A percentile compares a stretch with the other conserved stretches of the same genome.
Conservation (phyloP, 2,797 vertebrate species). For the Galagoides demidoff region DNA sequence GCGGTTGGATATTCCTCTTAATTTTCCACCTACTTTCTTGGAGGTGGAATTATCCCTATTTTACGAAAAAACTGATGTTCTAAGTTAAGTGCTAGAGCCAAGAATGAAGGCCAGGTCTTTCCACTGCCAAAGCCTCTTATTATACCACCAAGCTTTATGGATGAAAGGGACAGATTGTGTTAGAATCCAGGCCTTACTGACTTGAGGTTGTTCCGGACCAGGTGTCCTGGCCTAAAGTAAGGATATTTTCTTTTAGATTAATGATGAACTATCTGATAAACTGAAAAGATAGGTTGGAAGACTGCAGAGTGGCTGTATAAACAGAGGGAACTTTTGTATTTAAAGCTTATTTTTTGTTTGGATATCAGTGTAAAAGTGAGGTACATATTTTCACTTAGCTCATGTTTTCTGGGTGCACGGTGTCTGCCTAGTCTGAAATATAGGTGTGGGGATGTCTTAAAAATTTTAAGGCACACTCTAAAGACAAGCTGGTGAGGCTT, state of each 20-base stretch:
- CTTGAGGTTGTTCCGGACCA: neutral
- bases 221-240: neutral
- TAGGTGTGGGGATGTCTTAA: neutral
- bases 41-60: neutral
- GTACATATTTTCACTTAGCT: neutral
- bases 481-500: neutral
- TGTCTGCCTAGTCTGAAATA: neutral
- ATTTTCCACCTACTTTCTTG: neutral
- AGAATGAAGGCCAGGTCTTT: neutral
- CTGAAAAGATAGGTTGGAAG: neutral
- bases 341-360: conserved; percentile 46
- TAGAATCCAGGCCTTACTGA: neutral
- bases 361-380: neutral
- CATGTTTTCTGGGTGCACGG: neutral
- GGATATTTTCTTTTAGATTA: neutral
- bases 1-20: neutral
- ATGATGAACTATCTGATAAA: neutral
- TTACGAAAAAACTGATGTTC: neutral
- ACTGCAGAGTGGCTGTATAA: neutral
- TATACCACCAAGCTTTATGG: no score
- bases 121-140: neutral
- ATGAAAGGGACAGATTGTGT: neutral
- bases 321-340: conserved; percentile 11
- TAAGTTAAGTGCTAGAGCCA: neutral
- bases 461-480: neutral